phyloP scores from a whole-genome alignment of 1,140 invertebrate genomes.

The Lanistes nyassanus region DNA sequence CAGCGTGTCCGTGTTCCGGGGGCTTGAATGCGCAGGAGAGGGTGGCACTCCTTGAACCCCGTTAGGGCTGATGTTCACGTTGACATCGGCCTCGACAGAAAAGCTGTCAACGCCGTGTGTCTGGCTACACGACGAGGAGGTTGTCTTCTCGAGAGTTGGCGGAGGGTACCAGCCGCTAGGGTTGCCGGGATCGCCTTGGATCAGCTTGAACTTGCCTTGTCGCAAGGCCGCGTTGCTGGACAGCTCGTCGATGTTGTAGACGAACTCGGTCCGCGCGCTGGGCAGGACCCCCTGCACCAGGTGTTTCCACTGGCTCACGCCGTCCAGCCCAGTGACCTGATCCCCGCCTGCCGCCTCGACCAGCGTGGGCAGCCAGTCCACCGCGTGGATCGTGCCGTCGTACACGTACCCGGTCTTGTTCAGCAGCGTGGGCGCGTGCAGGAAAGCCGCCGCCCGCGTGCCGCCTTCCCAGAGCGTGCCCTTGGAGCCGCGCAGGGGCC shows the following conservation, averaged over 20 bases:
- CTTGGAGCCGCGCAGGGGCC: slow-evolving; percentile 68
- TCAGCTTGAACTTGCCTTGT: slow-evolving; percentile 32
- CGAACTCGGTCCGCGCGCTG: slow-evolving; percentile 28
- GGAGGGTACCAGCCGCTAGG: slow-evolving; percentile 41
- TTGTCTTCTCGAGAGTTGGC: background rate
- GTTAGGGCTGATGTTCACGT: background rate
- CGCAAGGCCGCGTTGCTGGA: slow-evolving; percentile 40
- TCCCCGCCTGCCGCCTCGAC: slow-evolving; percentile 31
- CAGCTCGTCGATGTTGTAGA: slow-evolving; percentile 38
- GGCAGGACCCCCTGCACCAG: slow-evolving; percentile 8
- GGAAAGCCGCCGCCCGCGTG: slow-evolving; percentile 60
- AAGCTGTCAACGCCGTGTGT: background rate
- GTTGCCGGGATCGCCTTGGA: slow-evolving; percentile 35
- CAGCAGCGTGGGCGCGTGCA: slow-evolving; percentile 53
- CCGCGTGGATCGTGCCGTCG: slow-evolving; percentile 20
- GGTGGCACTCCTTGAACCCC: background rate
- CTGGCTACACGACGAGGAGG: background rate
- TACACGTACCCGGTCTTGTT: slow-evolving; percentile 16
- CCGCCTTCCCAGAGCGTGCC: slow-evolving; percentile 69
- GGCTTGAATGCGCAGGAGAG: background rate
- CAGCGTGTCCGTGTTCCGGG: background rate
- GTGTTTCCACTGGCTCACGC: slow-evolving; percentile 32
- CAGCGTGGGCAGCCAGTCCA: slow-evolving; percentile 52
- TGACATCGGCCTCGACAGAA: background rate
- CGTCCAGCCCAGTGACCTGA: slow-evolving; percentile 32